Percentiles rank a stretch among this genome's conserved stretches.
phyloP scores from a whole-genome alignment of 2,888 invertebrate species.

The Caenorhabditis uteleia region DNA sequence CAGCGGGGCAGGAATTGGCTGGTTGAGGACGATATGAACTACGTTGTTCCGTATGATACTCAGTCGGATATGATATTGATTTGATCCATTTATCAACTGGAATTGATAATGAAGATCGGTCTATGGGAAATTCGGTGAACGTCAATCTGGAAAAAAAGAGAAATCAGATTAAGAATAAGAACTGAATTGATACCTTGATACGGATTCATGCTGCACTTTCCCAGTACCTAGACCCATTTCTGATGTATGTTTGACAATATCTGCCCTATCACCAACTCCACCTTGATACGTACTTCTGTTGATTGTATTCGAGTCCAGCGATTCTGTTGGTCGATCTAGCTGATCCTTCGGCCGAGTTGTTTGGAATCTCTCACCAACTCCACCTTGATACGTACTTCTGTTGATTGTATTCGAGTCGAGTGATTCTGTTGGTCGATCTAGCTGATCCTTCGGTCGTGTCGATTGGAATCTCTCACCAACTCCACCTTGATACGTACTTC shows the following conservation, averaged over 20 bases:
- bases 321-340: constrained; percentile 11
- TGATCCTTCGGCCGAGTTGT: constrained; percentile 10
- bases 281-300: constrained; percentile 19
- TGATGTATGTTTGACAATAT: constrained; percentile 7
- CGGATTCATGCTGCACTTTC: constrained; percentile 36
- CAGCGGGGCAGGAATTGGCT: constrained; percentile 17
- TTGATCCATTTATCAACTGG: constrained; percentile 33
- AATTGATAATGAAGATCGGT: constrained; percentile 21
- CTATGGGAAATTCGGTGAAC: constrained; percentile 37
- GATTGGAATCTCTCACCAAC: constrained; percentile 9
- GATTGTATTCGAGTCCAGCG: constrained; percentile 15
- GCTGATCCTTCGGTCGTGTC: constrained; percentile 6
- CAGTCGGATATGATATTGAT: constrained; percentile 16
- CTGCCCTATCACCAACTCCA: constrained; percentile 6
- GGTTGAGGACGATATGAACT: constrained; percentile 22
- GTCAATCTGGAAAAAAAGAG: constrained; percentile 24
- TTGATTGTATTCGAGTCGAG: constrained; percentile 11
- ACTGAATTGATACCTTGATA: constrained; percentile 26
- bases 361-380: constrained; percentile 10
- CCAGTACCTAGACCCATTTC: constrained; percentile 12
- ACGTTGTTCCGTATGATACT: constrained; percentile 14
- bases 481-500: constrained; percentile 13
- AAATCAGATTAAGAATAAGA: background rate
- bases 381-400: constrained; percentile 13
- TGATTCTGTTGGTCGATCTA: constrained; percentile 5